Evolutionary conservation across 2,888 invertebrate genomes (phyloP), one percentile per base, ranked within the genome.

Genomic region (Volucella inflata): DNA sequence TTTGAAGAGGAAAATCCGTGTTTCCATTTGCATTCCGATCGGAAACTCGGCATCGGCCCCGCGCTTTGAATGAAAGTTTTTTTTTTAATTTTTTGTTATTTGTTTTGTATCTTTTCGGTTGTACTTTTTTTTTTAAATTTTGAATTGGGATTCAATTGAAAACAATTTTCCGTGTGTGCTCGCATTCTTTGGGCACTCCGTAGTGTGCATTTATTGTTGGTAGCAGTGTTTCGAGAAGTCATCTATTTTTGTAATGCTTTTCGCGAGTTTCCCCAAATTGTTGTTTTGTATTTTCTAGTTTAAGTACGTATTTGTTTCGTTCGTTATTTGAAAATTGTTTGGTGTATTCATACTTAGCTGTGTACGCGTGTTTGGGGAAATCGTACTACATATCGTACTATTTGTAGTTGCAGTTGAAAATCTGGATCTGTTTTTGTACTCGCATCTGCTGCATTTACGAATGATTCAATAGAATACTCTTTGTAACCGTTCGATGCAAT

Each of bases 221-320:
- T 30, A 3, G 57, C 57, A 38, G 70, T 55, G 68, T 55, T 60
- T 72, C 30, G 30, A 59, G 30, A 50, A 60, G 76, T 85, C 77
- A 85, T 85, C 81, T 85, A 85, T 85, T 81, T 85, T 81, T 77
- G 72, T 85, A 85, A 81, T 81, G 85, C 72, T 85, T 85, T 85
- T 85, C 72, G 85, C 85, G 59, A 81, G 81, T 85, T 85, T 85
- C 76, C 85, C 81, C 72, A 67, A 80, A 76, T 80, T 46, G 51
- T 71, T 72, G 59, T 60, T 67, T 65, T 44, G 30, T 30, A 30
- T 30, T 30, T 30, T 30, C 30, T 30, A 30, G 30, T 30, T 30
- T 30, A 30, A 30, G 30, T 30, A 30, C 30, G 30, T 30, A 6
- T 30, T 30, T 30, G 30, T 30, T 1, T 44, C 46, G 53, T 38